Conservation (phyloP, 2,888 invertebrate species). For the Bombylius major region DNA sequence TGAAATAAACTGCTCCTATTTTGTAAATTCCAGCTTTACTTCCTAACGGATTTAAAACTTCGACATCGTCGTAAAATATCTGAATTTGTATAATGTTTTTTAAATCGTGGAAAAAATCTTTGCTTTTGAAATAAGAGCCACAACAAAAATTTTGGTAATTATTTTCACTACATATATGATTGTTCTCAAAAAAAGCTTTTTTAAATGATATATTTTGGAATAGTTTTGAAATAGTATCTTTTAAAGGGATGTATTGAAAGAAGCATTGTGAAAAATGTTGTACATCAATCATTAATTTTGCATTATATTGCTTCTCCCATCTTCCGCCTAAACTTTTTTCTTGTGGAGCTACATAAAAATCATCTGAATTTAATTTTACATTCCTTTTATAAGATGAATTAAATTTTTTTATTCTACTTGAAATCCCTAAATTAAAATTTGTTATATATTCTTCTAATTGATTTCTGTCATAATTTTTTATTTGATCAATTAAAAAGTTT, state of each 20-base stretch:
- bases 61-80: slow-evolving; percentile 7
- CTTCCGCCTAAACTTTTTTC: no score
- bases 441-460: background rate
- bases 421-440: background rate
- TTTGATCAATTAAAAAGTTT: background rate
- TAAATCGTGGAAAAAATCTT: slow-evolving; percentile 4
- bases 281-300: no score
- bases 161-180: background rate
- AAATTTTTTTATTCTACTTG: background rate
- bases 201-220: slow-evolving; percentile 8
- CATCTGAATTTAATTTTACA: no score
- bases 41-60: slow-evolving; percentile 5
- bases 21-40: slow-evolving; percentile 5
- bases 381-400: no score
- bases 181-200: slow-evolving; percentile 4
- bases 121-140: slow-evolving; percentile 1
- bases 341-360: no score
- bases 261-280: no score
- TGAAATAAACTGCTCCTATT: slow-evolving; percentile 5
- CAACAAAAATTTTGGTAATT: slow-evolving; percentile 4
- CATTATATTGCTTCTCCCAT: no score
- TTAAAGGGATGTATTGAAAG: slow-evolving; percentile 2
- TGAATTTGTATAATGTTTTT: slow-evolving; percentile 4
- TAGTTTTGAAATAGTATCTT: slow-evolving; percentile 4
- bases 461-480: background rate